Evolutionary conservation across 2,888 invertebrate genomes (phyloP), one percentile per base, ranked within the genome.

Genomic region (Dicyrtoma fusca): DNA sequence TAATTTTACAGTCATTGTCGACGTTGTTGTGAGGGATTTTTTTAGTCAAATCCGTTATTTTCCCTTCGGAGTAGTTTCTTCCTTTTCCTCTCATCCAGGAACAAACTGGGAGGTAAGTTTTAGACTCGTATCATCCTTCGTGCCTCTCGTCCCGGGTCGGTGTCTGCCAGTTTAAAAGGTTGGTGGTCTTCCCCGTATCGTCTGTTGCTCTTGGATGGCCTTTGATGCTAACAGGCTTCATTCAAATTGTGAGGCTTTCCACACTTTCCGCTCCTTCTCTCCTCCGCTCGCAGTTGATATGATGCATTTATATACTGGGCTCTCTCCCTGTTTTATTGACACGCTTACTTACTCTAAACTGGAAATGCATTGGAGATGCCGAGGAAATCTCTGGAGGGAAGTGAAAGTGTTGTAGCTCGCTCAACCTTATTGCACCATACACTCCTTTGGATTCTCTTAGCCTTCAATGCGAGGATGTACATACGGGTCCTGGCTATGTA

Each of bases 31-130:
- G 17, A 19, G 21, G 47, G 25, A 34, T 45, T 63, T 23, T 63
- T 23, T 44, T 21, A 23, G 21, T 47, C 63, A 42, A 63, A 63
- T 63, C 63, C 45, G 63, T 63, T 63, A 63, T 63, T 63, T 63
- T 45, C 63, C 47, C 47, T 63, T 23, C 23, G 63, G 47, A 63
- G 42, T 21, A n/a, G 26, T 59, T 13, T 44, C 19, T 21, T 19
- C 55, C 8, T 44, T 13, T 8, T 44, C 8, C 45, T 44, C 45
- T 53, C 53, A 13, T 13, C n/a, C n/a, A n/a, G n/a, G n/a, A n/a
- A n/a, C n/a, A n/a, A n/a, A n/a, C n/a, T n/a, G n/a, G n/a, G n/a
- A n/a, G n/a, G n/a, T n/a, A n/a, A n/a, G n/a, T n/a, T n/a, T n/a
- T n/a, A n/a, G n/a, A n/a, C n/a, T n/a, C n/a, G n/a, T n/a, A n/a